phyloP scores from a whole-genome alignment of 2,113 vertebrate species.

The Bothrops jararaca region DNA sequence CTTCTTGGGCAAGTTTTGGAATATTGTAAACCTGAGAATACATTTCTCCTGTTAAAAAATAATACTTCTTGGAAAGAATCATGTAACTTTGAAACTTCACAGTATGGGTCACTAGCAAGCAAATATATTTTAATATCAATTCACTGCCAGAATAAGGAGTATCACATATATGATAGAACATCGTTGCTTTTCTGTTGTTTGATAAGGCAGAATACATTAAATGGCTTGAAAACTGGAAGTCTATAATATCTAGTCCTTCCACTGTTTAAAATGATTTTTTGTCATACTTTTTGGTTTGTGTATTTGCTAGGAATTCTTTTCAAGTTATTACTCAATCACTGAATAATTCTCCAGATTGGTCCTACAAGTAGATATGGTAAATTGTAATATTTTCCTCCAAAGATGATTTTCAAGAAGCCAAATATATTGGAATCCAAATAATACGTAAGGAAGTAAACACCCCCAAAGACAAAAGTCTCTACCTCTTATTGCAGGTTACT shows the following conservation, averaged over 20 bases:
- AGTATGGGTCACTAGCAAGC: conserved; percentile 19
- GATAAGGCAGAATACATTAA: not conserved
- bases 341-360: conserved; percentile 53
- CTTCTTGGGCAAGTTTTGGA: not conserved
- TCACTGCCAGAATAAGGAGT: not conserved
- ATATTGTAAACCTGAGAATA: not conserved
- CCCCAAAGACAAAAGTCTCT: not conserved
- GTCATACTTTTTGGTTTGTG: conserved; percentile 30
- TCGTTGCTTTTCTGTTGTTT: not conserved
- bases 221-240: not conserved
- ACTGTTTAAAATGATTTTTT: conserved; percentile 45
- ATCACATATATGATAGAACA: not conserved
- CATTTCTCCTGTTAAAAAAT: not conserved
- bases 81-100: conserved; percentile 18
- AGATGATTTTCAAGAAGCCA: conserved; percentile 14
- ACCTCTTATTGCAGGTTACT: not conserved
- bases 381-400: conserved; percentile 39
- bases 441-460: not conserved
- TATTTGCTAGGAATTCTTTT: conserved; percentile 42
- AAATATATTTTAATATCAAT: conserved; percentile 40
- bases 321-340: conserved; percentile 45
- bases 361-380: conserved; percentile 51
- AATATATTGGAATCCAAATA: not conserved
- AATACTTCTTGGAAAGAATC: not conserved
- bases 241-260: conserved; percentile 29